A percentile compares a stretch with the other conserved stretches of the same genome.
Conservation (phyloP, 2,797 vertebrate species). For the Spheniscus humboldti region DNA sequence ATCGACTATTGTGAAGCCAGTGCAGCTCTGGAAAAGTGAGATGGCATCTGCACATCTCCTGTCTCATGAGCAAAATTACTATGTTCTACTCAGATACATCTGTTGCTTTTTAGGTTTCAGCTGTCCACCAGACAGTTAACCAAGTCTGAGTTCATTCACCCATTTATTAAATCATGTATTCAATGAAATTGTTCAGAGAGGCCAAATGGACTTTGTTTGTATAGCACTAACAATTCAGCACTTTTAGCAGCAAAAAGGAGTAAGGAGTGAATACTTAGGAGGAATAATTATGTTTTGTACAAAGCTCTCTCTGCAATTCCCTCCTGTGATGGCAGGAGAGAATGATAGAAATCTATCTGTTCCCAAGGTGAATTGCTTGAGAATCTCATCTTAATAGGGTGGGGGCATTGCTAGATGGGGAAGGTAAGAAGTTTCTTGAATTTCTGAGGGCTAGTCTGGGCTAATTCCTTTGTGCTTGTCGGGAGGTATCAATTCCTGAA, state of each 20-base stretch:
- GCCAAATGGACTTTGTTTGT: background rate
- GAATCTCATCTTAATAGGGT: conserved; percentile 46
- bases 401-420: conserved; percentile 35
- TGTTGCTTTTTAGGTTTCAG: background rate
- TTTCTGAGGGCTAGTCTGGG: conserved; percentile 58
- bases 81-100: background rate
- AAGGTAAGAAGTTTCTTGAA: conserved; percentile 39
- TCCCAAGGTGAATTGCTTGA: conserved; percentile 34
- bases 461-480: conserved; percentile 55
- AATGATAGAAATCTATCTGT: conserved; percentile 28
- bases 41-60: background rate
- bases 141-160: background rate
- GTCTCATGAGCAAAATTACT: background rate
- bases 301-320: background rate
- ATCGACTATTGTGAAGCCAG: background rate
- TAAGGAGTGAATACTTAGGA: background rate
- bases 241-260: background rate
- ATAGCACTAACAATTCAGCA: background rate
- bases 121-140: background rate
- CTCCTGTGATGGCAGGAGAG: background rate
- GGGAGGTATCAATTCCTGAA: conserved; percentile 67
- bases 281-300: background rate
- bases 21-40: background rate
- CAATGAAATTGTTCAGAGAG: background rate
- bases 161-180: background rate